Conservation (phyloP, 2,113 vertebrate species). For the Falcunculus frontatus region DNA sequence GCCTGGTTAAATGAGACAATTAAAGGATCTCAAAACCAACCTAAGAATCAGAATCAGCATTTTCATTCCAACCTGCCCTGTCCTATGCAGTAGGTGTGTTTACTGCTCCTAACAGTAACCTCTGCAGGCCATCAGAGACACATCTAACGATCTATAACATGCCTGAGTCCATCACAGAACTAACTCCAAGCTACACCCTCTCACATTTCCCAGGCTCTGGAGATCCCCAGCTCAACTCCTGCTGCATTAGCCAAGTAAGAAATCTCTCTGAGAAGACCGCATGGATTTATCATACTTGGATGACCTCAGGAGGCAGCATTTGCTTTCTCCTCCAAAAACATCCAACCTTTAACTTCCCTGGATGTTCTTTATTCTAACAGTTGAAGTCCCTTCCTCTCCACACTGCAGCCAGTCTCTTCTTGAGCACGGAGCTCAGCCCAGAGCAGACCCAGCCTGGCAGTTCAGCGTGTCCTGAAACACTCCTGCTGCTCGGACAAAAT, state of each 20-base stretch:
- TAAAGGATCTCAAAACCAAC: background rate
- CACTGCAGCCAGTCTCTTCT: background rate
- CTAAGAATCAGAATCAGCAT: background rate
- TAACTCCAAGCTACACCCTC: background rate
- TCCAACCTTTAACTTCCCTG: constrained; percentile 14
- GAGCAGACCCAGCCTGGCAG: background rate
- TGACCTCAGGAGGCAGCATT: background rate
- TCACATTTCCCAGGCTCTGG: background rate
- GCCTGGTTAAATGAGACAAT: background rate
- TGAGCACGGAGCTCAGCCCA: background rate
- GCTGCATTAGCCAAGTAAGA: background rate
- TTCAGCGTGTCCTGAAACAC: background rate
- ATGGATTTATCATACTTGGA: background rate
- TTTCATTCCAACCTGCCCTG: background rate
- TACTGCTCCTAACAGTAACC: background rate
- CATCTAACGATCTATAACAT: background rate
- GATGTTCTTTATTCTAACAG: background rate
- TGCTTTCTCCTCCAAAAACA: constrained; percentile 11
- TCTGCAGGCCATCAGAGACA: background rate
- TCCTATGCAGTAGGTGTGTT: background rate
- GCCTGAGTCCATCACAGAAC: background rate
- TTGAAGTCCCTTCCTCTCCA: background rate
- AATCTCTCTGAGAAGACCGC: background rate
- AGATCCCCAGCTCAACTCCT: background rate
- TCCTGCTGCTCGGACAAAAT: background rate